Evolutionary conservation across 2,797 vertebrate species (phyloP).

Genomic region (Megalops cyprinoides): DNA sequence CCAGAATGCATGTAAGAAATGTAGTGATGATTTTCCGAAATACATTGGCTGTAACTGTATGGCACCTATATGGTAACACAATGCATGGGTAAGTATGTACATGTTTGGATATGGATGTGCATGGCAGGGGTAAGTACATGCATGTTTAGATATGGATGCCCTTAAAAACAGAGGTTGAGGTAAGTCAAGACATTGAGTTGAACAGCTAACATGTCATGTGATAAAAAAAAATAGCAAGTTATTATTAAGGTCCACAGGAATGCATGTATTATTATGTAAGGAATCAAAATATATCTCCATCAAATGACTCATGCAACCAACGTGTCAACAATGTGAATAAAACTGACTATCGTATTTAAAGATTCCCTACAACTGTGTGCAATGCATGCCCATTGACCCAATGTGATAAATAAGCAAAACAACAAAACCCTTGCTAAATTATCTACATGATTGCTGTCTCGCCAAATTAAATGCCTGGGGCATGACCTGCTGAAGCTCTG

Average conservation of each 20-base stretch:
- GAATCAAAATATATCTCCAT: background rate
- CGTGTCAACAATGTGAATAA: background rate
- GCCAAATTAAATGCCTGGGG: background rate
- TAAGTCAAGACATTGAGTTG: no score
- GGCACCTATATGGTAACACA: background rate
- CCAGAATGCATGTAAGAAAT: slow-evolving; percentile 41
- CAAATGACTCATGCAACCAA: background rate
- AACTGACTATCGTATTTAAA: background rate
- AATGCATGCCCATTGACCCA: background rate
- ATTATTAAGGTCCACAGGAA: background rate
- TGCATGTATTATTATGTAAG: background rate
- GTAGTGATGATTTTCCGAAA: slow-evolving; percentile 45
- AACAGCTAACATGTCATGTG: no score
- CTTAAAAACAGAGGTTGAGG: no score
- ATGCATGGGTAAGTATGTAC: background rate
- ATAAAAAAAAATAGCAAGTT: background rate
- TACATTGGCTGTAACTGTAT: background rate
- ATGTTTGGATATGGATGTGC: background rate
- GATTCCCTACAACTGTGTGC: background rate
- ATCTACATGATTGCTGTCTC: background rate
- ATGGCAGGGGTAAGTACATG: background rate
- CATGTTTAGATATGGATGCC: background rate
- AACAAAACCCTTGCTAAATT: background rate
- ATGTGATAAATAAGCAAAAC: background rate
- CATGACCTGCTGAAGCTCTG: background rate